phyloP scores from a whole-genome alignment of 2,113 vertebrate species.

The Cettia cetti region DNA sequence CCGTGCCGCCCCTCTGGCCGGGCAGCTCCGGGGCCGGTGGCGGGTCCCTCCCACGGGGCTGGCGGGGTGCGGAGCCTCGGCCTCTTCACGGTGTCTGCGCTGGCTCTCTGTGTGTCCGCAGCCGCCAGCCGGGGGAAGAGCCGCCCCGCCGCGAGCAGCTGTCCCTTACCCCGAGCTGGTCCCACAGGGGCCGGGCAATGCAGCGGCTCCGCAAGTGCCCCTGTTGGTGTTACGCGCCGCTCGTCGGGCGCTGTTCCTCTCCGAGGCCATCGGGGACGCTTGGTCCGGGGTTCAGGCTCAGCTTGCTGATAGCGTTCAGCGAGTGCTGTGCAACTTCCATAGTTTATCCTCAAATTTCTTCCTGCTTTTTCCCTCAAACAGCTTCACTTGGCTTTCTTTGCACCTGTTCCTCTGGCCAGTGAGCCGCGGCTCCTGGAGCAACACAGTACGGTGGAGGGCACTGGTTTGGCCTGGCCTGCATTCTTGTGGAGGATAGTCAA shows the following conservation, averaged over 20 bases:
- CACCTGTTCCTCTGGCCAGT: not conserved
- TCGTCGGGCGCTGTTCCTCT: fast-evolving
- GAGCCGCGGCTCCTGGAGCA: fast-evolving
- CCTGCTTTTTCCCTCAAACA: not conserved
- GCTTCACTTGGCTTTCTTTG: not conserved
- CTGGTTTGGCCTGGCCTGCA: not conserved
- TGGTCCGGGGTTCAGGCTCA: not conserved
- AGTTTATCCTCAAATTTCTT: fast-evolving
- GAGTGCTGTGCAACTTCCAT: not conserved
- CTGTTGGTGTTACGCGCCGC: fast-evolving
- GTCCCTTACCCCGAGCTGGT: not conserved
- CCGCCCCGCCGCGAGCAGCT: not conserved
- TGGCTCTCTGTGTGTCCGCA: not conserved
- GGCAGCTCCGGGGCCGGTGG: not conserved
- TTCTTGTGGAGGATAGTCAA: not conserved
- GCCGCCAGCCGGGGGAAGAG: not conserved
- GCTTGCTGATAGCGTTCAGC: not conserved
- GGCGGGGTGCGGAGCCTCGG: not conserved
- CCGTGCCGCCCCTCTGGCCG: not conserved
- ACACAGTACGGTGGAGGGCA: fast-evolving
- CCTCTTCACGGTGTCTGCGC: not conserved
- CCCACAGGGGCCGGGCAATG: fast-evolving
- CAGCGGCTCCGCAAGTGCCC: fast-evolving
- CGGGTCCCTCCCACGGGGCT: not conserved
- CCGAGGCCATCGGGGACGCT: fast-evolving